Conservation (phyloP, 2,113 vertebrate genomes). For the Triplophysa siluroides region DNA sequence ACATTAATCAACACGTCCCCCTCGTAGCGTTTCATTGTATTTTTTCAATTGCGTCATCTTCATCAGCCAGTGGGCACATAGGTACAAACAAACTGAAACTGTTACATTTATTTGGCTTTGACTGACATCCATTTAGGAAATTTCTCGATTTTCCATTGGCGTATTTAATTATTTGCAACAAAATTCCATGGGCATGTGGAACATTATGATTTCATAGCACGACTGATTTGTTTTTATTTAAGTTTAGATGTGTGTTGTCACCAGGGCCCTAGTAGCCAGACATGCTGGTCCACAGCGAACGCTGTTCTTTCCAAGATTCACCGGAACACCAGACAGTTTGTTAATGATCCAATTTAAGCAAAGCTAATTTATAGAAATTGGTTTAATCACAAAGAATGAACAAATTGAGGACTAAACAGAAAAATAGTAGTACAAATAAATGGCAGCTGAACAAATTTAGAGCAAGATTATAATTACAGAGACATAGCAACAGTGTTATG, state of each 20-base stretch:
- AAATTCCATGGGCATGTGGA: slow-evolving; percentile 28
- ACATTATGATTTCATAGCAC: slow-evolving; percentile 46
- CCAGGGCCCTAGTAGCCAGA: background rate
- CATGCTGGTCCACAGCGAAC: too few relatives aligned
- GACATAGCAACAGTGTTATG: too few relatives aligned
- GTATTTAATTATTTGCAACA: slow-evolving; percentile 28
- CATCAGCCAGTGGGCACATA: slow-evolving; percentile 52
- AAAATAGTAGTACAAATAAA: too few relatives aligned
- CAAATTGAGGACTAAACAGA: too few relatives aligned
- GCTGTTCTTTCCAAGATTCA: too few relatives aligned
- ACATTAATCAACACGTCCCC: background rate
- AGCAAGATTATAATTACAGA: too few relatives aligned
- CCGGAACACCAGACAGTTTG: too few relatives aligned
- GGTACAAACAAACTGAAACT: slow-evolving; percentile 52
- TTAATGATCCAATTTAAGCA: too few relatives aligned
- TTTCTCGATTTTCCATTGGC: slow-evolving; percentile 38
- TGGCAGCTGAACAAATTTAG: too few relatives aligned
- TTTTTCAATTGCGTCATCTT: slow-evolving; percentile 29
- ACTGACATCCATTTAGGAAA: slow-evolving; percentile 48
- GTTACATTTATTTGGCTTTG: slow-evolving; percentile 58
- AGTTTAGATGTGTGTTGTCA: slow-evolving; percentile 4
- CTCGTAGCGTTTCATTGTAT: background rate
- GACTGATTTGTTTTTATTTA: slow-evolving; percentile 37
- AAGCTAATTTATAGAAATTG: too few relatives aligned
- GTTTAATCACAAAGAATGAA: too few relatives aligned